Conservation (phyloP, 2,888 invertebrate species). For the Heliconius ethilla region DNA sequence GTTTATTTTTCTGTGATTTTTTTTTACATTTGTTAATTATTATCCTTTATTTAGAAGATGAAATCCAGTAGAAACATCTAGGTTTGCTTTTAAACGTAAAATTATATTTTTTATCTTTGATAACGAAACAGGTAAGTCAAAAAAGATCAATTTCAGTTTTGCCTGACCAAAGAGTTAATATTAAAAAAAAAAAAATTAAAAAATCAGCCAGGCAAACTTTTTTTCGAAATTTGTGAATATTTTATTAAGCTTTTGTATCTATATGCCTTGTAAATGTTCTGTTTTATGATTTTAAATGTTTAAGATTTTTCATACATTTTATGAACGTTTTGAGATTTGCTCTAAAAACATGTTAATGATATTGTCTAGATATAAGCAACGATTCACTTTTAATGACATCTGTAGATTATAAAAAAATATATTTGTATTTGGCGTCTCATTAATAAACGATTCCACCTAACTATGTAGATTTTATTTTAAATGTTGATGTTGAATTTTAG, state of each 20-base stretch:
- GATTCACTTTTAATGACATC: slow-evolving; percentile 32
- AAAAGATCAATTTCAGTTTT: slow-evolving; percentile 38
- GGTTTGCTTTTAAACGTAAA: slow-evolving; percentile 52
- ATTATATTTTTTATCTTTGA: slow-evolving; percentile 25
- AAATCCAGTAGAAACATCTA: slow-evolving; percentile 72
- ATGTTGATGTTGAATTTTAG: slow-evolving; percentile 39
- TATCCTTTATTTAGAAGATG: slow-evolving; percentile 64
- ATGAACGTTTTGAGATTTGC: slow-evolving; percentile 37
- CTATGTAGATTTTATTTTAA: slow-evolving; percentile 45
- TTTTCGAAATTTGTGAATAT: slow-evolving; percentile 54
- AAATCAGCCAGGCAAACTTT: slow-evolving; percentile 36
- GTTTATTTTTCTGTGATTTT: slow-evolving; percentile 76
- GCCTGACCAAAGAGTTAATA: slow-evolving; percentile 42
- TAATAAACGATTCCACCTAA: slow-evolving; percentile 62
- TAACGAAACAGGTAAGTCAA: slow-evolving; percentile 37
- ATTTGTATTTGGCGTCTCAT: slow-evolving; percentile 68
- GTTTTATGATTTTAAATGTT: slow-evolving; percentile 42
- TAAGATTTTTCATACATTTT: slow-evolving; percentile 38
- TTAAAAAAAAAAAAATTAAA: slow-evolving; percentile 6
- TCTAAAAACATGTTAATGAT: slow-evolving; percentile 37
- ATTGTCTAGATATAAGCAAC: slow-evolving; percentile 36
- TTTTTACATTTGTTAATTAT: slow-evolving; percentile 57
- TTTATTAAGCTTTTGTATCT: slow-evolving; percentile 57
- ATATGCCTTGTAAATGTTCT: slow-evolving; percentile 52
- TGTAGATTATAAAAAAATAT: slow-evolving; percentile 37